Evolutionary conservation across 2,113 vertebrate genomes (phyloP), one percentile per base, ranked within the genome.

Genomic region (Saguinus imperator): DNA sequence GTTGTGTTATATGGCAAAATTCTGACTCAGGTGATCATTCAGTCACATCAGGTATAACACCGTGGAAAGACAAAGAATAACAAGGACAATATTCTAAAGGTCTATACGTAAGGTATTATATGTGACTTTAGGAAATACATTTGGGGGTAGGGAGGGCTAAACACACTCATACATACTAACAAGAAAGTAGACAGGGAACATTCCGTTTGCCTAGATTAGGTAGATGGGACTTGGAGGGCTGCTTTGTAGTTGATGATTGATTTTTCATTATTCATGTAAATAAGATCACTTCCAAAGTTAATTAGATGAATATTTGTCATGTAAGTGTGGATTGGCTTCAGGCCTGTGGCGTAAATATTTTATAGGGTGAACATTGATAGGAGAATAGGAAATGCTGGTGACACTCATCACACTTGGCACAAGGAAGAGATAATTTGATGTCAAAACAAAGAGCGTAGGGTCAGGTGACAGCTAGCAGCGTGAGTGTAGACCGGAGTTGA

Each of bases 161-260:
- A 83, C 27, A 18, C 9, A 29, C 8, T 0, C 0, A 6, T 3
- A 8, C 5, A 1, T 20, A 5, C 55, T 27, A 14, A 37, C 43
- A 52, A 68, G 77, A 40, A 75, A 43, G 52, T 40, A 58, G 40
- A n/a, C 20, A 18, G 1, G 23, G 23, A 72, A 6, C 12, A 20
- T 27, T 35, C 27, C 8, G 0, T 45, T 48, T 1, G 0, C 84
- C 64, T 57, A 29, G 45, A 72, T 43, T 2, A 37, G 72, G n/a
- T 20, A 40, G 14, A 12, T 16, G 48, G 52, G n/a, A 35, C n/a
- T 45, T 13, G 12, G 66, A 35, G 68, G 27, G 25, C n/a, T 68
- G 4, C 37, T 40, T n/a, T 66, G 48, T 52, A 43, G 27, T 45
- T 48, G 55, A 40, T 2, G 37, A 79, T 37, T 29, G 52, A 32